Evolutionary conservation across 1,140 invertebrate genomes (phyloP).

Genomic region (Drosophila elegans): DNA sequence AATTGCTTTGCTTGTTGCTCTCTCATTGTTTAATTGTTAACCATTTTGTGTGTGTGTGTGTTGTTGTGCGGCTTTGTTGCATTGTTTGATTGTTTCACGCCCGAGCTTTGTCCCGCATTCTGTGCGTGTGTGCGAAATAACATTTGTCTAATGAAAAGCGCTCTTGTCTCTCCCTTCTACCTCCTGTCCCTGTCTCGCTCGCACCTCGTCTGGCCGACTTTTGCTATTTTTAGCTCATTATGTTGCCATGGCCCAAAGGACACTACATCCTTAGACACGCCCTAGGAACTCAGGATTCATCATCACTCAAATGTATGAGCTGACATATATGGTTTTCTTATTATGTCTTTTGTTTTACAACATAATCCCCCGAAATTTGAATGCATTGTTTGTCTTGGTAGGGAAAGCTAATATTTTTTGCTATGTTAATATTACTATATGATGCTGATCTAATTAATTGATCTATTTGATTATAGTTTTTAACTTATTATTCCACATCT

Average conservation of each 20-base stretch:
- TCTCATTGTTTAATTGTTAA: conserved; percentile 79
- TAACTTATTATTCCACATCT: not conserved
- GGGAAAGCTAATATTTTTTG: too few species aligned
- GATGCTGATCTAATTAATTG: too few species aligned
- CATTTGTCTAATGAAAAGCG: conserved; percentile 73
- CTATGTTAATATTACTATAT: too few species aligned
- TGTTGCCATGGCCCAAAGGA: conserved; percentile 46
- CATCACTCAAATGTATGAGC: conserved; percentile 35
- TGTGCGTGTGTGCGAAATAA: conserved; percentile 59
- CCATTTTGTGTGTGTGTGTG: conserved; percentile 54
- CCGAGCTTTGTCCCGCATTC: conserved; percentile 40
- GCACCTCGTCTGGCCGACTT: conserved; percentile 9
- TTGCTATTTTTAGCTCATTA: conserved; percentile 72
- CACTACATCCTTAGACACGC: conserved; percentile 42
- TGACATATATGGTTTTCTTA: conserved; percentile 11
- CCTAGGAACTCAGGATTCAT: conserved; percentile 14
- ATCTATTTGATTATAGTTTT: too few species aligned
- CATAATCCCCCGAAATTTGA: not conserved
- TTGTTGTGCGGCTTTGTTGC: conserved; percentile 37
- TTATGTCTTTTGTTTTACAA: conserved; percentile 4
- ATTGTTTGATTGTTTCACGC: conserved; percentile 70
- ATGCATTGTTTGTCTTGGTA: not conserved
- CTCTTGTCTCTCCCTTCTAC: conserved; percentile 13
- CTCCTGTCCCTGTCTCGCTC: conserved; percentile 1
- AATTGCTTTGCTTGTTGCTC: conserved; percentile 68